phyloP scores from a whole-genome alignment of 35 echinoderm and acorn worm species.

The Ophiothrix spiculata region DNA sequence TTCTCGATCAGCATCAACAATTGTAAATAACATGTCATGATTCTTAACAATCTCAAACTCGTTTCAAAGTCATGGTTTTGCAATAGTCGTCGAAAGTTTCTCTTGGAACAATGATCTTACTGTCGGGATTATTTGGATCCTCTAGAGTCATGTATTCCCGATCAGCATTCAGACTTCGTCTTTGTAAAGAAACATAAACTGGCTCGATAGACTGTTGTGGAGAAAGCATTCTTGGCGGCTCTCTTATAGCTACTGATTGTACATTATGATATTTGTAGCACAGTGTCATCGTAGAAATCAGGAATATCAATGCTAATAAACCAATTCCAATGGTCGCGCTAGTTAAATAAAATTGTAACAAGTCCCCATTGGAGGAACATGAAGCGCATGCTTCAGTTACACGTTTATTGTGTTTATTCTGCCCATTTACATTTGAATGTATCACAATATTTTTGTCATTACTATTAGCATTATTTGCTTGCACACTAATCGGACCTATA shows the following conservation, averaged over 20 bases:
- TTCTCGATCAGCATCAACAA: no score
- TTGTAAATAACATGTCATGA: background rate
- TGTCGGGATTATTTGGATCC: conserved; percentile 3
- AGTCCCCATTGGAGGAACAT: background rate
- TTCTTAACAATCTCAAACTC: background rate
- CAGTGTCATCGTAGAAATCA: background rate
- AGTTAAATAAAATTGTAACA: background rate
- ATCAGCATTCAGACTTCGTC: background rate
- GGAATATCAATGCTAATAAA: background rate
- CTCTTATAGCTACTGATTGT: background rate
- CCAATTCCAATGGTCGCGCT: background rate
- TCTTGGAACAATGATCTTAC: background rate
- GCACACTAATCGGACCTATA: background rate
- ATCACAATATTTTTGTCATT: no score
- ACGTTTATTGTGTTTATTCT: no score
- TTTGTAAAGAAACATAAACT: conserved; percentile 6
- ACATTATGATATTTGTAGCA: background rate
- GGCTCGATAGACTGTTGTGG: background rate
- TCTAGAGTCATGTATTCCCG: background rate
- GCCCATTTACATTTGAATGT: no score
- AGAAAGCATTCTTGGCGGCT: background rate
- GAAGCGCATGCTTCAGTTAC: no score
- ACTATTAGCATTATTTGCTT: background rate
- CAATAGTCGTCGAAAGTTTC: conserved; percentile 1
- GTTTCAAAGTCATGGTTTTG: background rate